Conservation (phyloP, 2,797 vertebrate species). For the Pygocentrus nattereri region DNA sequence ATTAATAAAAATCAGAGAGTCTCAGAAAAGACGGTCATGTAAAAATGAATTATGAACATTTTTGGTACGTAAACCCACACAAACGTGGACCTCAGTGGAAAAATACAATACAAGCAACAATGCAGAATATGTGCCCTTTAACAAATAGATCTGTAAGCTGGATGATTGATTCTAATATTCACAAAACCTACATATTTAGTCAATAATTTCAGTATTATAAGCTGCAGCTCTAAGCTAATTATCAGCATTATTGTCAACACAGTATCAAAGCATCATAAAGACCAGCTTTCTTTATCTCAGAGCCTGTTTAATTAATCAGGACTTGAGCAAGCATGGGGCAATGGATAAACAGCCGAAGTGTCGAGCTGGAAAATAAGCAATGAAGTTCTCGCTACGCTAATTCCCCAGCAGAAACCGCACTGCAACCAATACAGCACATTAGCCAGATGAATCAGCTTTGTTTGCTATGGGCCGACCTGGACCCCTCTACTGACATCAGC, state of each 20-base stretch:
- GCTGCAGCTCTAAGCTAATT: neutral
- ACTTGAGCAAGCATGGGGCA: neutral
- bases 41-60: too few relatives aligned
- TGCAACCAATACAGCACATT: conserved; percentile 41
- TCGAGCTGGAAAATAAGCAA: conserved; percentile 36
- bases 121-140: too few relatives aligned
- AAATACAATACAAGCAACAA: too few relatives aligned
- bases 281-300: neutral
- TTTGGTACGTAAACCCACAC: too few relatives aligned
- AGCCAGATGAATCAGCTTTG: conserved; percentile 47
- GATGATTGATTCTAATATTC: too few relatives aligned
- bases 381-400: conserved; percentile 26
- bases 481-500: conserved; percentile 34
- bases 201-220: neutral
- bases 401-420: conserved; percentile 35
- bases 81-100: too few relatives aligned
- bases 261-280: neutral
- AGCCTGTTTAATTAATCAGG: conserved; percentile 4
- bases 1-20: too few relatives aligned
- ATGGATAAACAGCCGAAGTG: conserved; percentile 34
- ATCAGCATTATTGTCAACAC: too few relatives aligned
- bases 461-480: conserved; percentile 15
- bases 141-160: too few relatives aligned
- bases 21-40: too few relatives aligned
- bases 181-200: too few relatives aligned